Evolutionary conservation across 2,797 vertebrate genomes (phyloP), one percentile per base, ranked within the genome.

Genomic region (Pogonophryne albipinna): DNA sequence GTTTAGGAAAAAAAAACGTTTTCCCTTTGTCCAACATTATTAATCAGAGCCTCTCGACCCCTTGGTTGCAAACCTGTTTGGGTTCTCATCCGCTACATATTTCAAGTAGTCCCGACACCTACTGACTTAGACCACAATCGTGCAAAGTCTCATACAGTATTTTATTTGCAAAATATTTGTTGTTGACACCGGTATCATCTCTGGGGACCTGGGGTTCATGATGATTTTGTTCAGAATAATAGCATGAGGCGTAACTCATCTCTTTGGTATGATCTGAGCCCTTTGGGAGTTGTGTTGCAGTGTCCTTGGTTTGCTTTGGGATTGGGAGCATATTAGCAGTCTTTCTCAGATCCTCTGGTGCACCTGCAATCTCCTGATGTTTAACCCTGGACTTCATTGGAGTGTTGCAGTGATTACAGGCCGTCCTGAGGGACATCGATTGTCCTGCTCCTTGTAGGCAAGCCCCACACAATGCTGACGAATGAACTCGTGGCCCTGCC

Each of bases 401-500:
- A 96, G 95, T 95, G 96, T 96, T 96, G 95, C 95, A 96, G 96
- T 94, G 97, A 98, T 98, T 97, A 97, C 95, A 94, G 89, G 87
- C 93, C 88, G 91, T 96, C 97, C 96, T 94, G 86, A 89, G 96
- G 96, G 96, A 97, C 95, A 93, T 92, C 91, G 95, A 96, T 96
- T 96, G 95, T 90, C 88, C 93, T 93, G 93, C 95, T 95, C 95
- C 96, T 97, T 95, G 94, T 93, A 96, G 96, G 92, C 94, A 95
- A 97, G 95, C 96, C 95, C 94, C 93, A 94, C 96, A 96, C 97
- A 97, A 96, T 96, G 97, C 95, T 97, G 96, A 97, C 89, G 94
- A 97, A 98, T 98, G 96, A 97, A 98, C 96, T 96, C 92, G 93
- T 95, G 96, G 95, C 94, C 94, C 95, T 97, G 97, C 97, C 97